phyloP scores from a whole-genome alignment of 1,140 invertebrate genomes.

The Neodiprion lecontei region DNA sequence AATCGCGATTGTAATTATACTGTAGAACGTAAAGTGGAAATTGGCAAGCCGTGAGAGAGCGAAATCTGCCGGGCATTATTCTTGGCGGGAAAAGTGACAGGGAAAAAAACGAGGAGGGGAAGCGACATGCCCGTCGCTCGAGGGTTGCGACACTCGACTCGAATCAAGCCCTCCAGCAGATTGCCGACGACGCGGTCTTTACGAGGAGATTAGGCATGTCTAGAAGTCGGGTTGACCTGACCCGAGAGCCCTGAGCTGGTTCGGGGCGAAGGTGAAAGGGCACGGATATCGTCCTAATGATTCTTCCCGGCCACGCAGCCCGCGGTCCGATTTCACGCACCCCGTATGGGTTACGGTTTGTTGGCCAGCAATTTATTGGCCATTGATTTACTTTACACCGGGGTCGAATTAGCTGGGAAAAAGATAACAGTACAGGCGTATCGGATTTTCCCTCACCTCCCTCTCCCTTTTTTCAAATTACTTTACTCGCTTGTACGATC shows the following conservation, averaged over 20 bases:
- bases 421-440: too few relatives aligned
- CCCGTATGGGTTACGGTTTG: too few relatives aligned
- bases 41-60: too few relatives aligned
- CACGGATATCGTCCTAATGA: not conserved
- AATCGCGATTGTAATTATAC: too few relatives aligned
- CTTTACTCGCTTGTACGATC: too few relatives aligned
- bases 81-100: not conserved
- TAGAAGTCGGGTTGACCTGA: not conserved
- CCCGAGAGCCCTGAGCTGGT: not conserved
- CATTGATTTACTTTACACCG: not conserved
- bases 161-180: not conserved
- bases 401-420: not conserved
- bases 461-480: too few relatives aligned
- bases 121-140: too few relatives aligned
- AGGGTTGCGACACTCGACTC: not conserved
- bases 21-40: too few relatives aligned
- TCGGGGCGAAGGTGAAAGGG: not conserved
- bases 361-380: too few relatives aligned
- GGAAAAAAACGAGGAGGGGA: not conserved
- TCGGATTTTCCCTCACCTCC: too few relatives aligned
- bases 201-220: constrained; percentile 5
- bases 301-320: not conserved
- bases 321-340: too few relatives aligned
- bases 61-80: too few relatives aligned
- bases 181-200: not conserved